These are phyloP conservation scores for Elysia crispata DNA, from an alignment of 2,888 invertebrate species.

Conservation along the genomic window DNA sequence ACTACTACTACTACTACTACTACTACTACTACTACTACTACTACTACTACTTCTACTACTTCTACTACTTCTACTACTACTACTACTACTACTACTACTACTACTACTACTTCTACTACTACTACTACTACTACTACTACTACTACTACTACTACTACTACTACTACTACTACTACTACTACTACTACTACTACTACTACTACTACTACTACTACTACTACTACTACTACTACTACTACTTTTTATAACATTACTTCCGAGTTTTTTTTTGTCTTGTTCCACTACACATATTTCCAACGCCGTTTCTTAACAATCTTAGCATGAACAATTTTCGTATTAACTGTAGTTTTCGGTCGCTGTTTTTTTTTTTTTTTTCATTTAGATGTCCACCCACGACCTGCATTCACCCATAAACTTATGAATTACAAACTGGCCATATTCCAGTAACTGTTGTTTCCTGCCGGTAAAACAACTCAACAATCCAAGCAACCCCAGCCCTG, in stretches of 20 bases:
- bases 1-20: slow-evolving; percentile 9
- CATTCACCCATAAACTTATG: no score
- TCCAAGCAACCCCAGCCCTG: no score
- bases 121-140: slow-evolving; percentile 33
- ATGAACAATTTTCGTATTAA: no score
- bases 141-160: slow-evolving; percentile 36
- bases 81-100: slow-evolving; percentile 32
- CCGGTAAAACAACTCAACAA: no score
- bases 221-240: slow-evolving; percentile 42
- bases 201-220: slow-evolving; percentile 34
- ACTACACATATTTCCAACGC: no score
- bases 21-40: slow-evolving; percentile 15
- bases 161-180: slow-evolving; percentile 31
- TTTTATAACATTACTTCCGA: background rate
- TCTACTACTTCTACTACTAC: slow-evolving; percentile 3
- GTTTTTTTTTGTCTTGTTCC: no score
- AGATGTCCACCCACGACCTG: no score
- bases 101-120: slow-evolving; percentile 28
- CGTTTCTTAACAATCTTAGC: no score
- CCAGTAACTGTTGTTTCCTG: no score
- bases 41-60: slow-evolving; percentile 30
- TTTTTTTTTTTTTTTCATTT: no score
- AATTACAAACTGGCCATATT: no score
- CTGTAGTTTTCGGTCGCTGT: no score
- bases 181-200: slow-evolving; percentile 40